These are phyloP conservation scores for Electrophaes corylata DNA, from an alignment of 2,888 invertebrate species.

Conservation along the genomic window DNA sequence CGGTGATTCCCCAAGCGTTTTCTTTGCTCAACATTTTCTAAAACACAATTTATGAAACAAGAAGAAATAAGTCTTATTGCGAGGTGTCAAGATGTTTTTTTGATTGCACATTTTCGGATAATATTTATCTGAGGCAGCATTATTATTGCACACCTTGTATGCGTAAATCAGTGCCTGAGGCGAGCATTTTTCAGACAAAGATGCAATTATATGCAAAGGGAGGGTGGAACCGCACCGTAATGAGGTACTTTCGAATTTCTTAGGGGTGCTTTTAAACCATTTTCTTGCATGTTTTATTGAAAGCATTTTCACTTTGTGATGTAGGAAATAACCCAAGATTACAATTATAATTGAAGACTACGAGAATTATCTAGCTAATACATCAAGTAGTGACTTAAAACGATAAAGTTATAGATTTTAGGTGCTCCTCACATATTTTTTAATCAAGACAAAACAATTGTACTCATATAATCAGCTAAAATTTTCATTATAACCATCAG, in stretches of 20 bases:
- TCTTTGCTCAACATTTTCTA: slow-evolving; percentile 78
- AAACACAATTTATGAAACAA: slow-evolving; percentile 52
- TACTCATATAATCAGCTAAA: too few species aligned
- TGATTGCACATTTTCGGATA: slow-evolving; percentile 53
- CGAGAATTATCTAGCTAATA: slow-evolving; percentile 5
- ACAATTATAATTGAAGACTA: background rate
- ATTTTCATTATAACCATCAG: too few species aligned
- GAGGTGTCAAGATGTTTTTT: slow-evolving; percentile 53
- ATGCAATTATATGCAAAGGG: slow-evolving; percentile 82
- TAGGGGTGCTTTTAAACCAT: slow-evolving; percentile 28
- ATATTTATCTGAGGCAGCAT: slow-evolving; percentile 77
- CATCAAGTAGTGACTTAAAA: too few species aligned
- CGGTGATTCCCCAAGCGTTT: slow-evolving; percentile 70
- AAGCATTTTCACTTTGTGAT: slow-evolving; percentile 4
- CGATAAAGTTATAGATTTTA: too few species aligned
- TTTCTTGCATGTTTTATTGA: slow-evolving; percentile 23
- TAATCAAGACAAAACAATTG: too few species aligned
- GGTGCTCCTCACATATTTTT: too few species aligned
- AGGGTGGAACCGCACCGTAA: slow-evolving; percentile 58
- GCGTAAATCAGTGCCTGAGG: slow-evolving; percentile 83
- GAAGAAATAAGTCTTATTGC: slow-evolving; percentile 56
- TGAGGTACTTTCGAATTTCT: slow-evolving; percentile 61
- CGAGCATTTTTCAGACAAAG: slow-evolving; percentile 78
- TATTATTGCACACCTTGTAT: slow-evolving; percentile 84
- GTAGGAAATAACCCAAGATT: background rate